Percentiles rank a stretch among this genome's conserved stretches.
phyloP scores from a whole-genome alignment of 2,113 vertebrate genomes.

The Sitta europaea region DNA sequence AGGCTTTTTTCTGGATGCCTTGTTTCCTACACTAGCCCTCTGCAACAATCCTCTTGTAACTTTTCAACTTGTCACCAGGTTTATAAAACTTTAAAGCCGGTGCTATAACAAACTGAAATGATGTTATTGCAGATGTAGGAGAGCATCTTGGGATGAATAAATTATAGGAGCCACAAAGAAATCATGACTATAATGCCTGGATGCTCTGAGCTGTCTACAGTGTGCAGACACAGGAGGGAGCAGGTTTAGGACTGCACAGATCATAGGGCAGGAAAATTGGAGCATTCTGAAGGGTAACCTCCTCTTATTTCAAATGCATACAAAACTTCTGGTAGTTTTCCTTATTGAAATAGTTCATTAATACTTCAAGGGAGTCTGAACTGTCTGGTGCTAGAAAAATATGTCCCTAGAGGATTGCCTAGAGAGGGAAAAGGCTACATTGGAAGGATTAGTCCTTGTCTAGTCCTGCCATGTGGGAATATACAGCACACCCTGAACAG shows the following conservation, averaged over 20 bases:
- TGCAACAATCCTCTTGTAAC: not conserved
- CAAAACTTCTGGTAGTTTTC: not conserved
- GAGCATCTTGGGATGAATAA: conserved; percentile 61
- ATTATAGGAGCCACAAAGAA: conserved; percentile 53
- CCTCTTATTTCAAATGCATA: not conserved
- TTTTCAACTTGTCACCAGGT: conserved; percentile 53
- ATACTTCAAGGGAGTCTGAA: not conserved
- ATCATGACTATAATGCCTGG: conserved; percentile 3
- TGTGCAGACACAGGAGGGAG: conserved; percentile 9
- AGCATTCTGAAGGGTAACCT: not conserved
- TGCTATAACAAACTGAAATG: conserved; percentile 58
- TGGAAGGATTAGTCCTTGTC: not conserved
- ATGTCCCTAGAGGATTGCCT: not conserved
- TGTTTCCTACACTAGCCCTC: not conserved
- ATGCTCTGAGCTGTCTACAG: not conserved
- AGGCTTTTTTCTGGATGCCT: not conserved
- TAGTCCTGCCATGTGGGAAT: not conserved
- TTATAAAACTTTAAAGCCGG: conserved; percentile 63
- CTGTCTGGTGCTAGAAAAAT: not conserved
- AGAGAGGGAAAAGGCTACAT: not conserved
- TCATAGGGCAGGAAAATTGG: conserved; percentile 32
- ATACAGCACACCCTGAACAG: not conserved
- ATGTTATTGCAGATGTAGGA: conserved; percentile 57
- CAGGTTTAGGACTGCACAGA: conserved; percentile 25
- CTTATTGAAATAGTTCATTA: conserved; percentile 4